Conservation (phyloP, 2,113 vertebrate species). For the Alaudala cheleensis region DNA sequence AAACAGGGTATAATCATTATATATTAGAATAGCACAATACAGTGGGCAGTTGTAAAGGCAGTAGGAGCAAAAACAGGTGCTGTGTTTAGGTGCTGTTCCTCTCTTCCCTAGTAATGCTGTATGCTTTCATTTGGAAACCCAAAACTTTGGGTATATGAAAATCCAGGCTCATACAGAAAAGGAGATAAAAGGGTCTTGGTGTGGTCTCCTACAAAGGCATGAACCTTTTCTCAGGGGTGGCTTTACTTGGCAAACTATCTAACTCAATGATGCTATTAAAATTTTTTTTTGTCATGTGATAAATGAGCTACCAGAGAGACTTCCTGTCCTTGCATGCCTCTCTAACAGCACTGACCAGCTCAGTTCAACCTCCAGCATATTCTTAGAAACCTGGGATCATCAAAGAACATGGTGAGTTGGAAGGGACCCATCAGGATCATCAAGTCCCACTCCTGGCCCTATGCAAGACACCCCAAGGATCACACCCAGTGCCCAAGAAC, state of each 20-base stretch:
- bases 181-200: neutral
- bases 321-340: rapidly evolving
- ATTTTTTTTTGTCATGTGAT: neutral
- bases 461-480: neutral
- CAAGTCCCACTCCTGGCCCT: neutral
- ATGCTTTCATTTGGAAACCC: neutral
- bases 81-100: neutral
- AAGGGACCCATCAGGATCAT: neutral
- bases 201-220: neutral
- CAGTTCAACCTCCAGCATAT: neutral
- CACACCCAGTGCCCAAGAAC: rapidly evolving
- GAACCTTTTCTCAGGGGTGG: neutral
- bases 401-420: neutral
- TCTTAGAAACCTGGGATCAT: neutral
- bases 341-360: neutral
- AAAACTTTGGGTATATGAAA: neutral
- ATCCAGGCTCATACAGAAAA: neutral
- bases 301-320: neutral
- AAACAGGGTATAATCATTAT: neutral
- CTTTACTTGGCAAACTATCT: neutral
- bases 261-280: neutral
- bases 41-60: neutral
- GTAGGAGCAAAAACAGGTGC: neutral
- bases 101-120: neutral
- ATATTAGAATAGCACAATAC: neutral